Base-by-base conservation (phyloP, 2,888 invertebrate species). In the Plebejus anna region DNA sequence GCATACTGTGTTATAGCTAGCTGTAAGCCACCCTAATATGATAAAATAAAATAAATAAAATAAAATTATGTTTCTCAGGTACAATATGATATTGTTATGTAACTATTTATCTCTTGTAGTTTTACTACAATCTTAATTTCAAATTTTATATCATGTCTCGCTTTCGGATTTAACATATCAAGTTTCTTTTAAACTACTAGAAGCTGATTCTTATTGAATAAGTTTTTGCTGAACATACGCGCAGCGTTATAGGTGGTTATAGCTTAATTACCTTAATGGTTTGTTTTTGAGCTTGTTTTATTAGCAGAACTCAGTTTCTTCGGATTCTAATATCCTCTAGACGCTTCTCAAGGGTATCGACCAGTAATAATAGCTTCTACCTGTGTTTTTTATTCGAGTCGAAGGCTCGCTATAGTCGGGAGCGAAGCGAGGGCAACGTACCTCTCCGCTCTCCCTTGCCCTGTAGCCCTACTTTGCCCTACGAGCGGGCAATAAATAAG, bases 391-490 rank as follows among this genome's bases (percentile, higher is more conserved):
- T 91, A 86, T 86, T 87, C 87, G 84, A 90, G 91, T 91, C 88
- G 83, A 82, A 89, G 91, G 87, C 88, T 87, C 87, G 86, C 88
- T 89, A 83, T 84, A 85, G 87, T 89, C 89, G 88, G 89, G 84
- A 85, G 85, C 87, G 85, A 78, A 85, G 88, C 88, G 89, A 92
- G 94, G 93, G 92, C 94, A 92, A 87, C 92, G 92, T 90, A 88
- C 94, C 91, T 90, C 88, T 85, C 87, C 89, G 89, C 87, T 90
- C 91, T 92, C 92, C 92, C 92, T 91, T 91, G 89, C 92, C 90
- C 91, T 91, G 91, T 87, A 92, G 92, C 93, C 93, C 93, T 92
- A 92, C 90, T 90, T 94, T 90, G 85, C 84, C 84, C 89, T 90
- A 89, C 82, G 84, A 88, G 89, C 86, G 90, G 87, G 86, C 85